These are phyloP conservation scores for Bombylius discolor DNA, from an alignment of 2,888 invertebrate genomes.

Conservation along the genomic window DNA sequence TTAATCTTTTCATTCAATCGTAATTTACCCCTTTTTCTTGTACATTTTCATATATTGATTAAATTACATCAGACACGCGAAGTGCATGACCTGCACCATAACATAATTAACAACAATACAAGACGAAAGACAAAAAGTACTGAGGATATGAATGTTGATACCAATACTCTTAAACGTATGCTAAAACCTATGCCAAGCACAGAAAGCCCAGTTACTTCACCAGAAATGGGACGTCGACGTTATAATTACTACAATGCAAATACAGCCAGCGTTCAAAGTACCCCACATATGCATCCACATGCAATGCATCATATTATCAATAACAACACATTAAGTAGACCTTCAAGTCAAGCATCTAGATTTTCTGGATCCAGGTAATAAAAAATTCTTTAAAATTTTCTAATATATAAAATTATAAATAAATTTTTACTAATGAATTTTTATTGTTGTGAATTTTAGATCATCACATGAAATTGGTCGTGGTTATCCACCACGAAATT, in stretches of 20 bases:
- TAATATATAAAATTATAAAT: background rate
- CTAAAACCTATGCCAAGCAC: slow-evolving; percentile 85
- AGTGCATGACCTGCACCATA: slow-evolving; percentile 55
- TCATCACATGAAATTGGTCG: slow-evolving; percentile 61
- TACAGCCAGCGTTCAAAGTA: slow-evolving; percentile 36
- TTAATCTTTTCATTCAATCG: background rate
- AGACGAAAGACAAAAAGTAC: slow-evolving; percentile 80
- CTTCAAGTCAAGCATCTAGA: slow-evolving; percentile 52
- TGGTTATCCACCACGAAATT: slow-evolving; percentile 56
- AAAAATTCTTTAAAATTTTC: slow-evolving; percentile 15
- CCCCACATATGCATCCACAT: slow-evolving; percentile 48
- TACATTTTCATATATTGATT: slow-evolving; percentile 16
- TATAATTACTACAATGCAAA: slow-evolving; percentile 51
- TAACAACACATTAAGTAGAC: slow-evolving; percentile 44
- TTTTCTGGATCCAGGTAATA: slow-evolving; percentile 47
- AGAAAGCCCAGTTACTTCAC: slow-evolving; percentile 80
- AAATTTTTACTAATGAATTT: background rate
- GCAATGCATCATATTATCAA: slow-evolving; percentile 42
- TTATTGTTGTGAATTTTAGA: slow-evolving; percentile 31
- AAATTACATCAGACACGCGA: slow-evolving; percentile 44
- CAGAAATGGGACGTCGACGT: slow-evolving; percentile 74
- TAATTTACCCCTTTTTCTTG: no score
- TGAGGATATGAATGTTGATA: slow-evolving; percentile 65
- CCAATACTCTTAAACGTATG: slow-evolving; percentile 72
- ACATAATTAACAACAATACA: slow-evolving; percentile 61